Evolutionary conservation across 2,113 vertebrate species (phyloP).

Genomic region (Caranx melampygus): DNA sequence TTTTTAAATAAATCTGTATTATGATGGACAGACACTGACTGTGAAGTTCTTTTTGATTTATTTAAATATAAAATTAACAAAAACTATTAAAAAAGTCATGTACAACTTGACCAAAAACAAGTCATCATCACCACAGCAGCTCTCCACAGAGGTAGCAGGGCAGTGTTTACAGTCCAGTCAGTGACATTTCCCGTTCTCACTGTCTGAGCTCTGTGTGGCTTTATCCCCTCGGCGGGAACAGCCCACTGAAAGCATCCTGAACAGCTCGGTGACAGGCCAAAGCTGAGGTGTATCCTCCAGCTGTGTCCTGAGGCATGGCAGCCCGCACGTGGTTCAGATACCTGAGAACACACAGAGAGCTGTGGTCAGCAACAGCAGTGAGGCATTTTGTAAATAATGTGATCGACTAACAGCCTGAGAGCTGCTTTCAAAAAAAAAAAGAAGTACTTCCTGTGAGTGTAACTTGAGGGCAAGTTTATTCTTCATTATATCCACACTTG

Average conservation of each 20-base stretch:
- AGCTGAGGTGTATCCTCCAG: conserved; percentile 93
- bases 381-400: conserved; percentile 64
- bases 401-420: conserved; percentile 46
- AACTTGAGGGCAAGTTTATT: conserved; percentile 65
- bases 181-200: conserved; percentile 11
- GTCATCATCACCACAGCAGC: conserved; percentile 4
- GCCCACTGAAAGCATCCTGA: conserved; percentile 96
- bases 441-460: conserved; percentile 46
- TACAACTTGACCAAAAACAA: conserved; percentile 5
- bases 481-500: conserved; percentile 65
- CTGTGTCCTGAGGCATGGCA: conserved; percentile 91
- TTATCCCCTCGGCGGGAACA: conserved; percentile 80
- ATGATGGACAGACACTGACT: neutral
- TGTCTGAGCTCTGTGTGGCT: neutral
- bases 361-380: conserved; percentile 44
- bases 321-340: conserved; percentile 95
- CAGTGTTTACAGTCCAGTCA: conserved; percentile 38
- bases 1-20: conserved; percentile 61
- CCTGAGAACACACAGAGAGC: conserved; percentile 81
- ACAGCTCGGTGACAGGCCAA: conserved; percentile 95
- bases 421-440: conserved; percentile 41
- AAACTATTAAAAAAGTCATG: conserved; percentile 40
- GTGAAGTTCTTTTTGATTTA: conserved; percentile 50
- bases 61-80: conserved; percentile 59
- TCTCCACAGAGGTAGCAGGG: neutral